A percentile compares a stretch with the other conserved stretches of the same genome.
Evolutionary conservation across 2,113 vertebrate species (phyloP).

Genomic region (Tachycineta bicolor): DNA sequence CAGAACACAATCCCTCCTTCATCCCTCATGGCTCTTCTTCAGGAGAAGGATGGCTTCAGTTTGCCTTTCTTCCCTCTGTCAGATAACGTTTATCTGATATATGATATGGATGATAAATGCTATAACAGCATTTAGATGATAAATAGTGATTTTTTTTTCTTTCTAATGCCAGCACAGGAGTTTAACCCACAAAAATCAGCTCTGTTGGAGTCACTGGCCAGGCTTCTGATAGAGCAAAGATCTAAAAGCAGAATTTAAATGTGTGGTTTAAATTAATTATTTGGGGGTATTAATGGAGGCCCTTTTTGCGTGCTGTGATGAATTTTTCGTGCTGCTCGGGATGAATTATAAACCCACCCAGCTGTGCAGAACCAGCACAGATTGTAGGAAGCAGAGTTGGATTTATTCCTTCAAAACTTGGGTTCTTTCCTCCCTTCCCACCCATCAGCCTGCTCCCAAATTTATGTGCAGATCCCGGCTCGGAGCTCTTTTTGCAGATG

Average conservation of each 20-base stretch:
- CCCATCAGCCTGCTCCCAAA: background rate
- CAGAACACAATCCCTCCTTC: background rate
- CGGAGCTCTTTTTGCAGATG: background rate
- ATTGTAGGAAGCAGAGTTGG: fast-evolving
- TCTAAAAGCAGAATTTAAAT: background rate
- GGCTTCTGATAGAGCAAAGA: background rate
- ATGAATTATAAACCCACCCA: background rate
- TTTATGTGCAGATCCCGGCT: fast-evolving
- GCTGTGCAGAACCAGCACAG: background rate
- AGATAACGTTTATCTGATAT: background rate
- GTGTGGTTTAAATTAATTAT: background rate
- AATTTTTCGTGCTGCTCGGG: background rate
- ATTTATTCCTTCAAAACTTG: background rate
- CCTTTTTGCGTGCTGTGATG: background rate
- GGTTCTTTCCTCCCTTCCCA: background rate
- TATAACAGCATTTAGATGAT: background rate
- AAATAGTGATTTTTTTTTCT: background rate
- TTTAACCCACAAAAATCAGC: background rate
- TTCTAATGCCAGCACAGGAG: background rate
- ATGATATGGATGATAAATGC: background rate
- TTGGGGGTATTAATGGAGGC: background rate
- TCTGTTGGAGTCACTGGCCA: background rate
- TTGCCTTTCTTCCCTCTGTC: background rate
- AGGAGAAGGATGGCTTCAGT: background rate
- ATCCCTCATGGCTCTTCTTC: background rate